phyloP scores from a whole-genome alignment of 2,888 invertebrate genomes.

The Platerodrilus igneus region DNA sequence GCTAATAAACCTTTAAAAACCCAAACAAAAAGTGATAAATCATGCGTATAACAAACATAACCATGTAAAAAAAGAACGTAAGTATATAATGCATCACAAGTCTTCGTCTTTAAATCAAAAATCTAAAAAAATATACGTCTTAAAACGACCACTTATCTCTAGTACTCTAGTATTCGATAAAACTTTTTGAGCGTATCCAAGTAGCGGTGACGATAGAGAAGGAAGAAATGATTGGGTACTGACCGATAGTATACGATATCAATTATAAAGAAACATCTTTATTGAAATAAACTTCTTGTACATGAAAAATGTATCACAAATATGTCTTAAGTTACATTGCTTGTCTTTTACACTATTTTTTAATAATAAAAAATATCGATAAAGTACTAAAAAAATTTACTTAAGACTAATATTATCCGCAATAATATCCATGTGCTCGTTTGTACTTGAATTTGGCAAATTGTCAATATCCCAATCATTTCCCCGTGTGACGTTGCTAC shows the following conservation, averaged over 20 bases:
- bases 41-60: no score
- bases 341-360: constrained; percentile 26
- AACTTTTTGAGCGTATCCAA: no score
- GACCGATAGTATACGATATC: constrained; percentile 22
- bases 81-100: no score
- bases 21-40: no score
- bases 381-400: constrained; percentile 9
- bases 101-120: no score
- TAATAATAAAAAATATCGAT: constrained; percentile 15
- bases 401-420: constrained; percentile 8
- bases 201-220: no score
- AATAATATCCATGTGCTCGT: constrained; percentile 17
- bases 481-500: constrained; percentile 23
- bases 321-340: constrained; percentile 32
- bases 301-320: constrained; percentile 34
- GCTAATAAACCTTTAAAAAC: no score
- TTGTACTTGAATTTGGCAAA: constrained; percentile 32
- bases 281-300: constrained; percentile 38
- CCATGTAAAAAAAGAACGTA: no score
- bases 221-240: constrained; percentile 23
- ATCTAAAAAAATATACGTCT: no score
- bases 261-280: constrained; percentile 36
- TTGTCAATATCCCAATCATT: constrained; percentile 32
- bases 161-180: no score
- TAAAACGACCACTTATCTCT: no score